Conservation (phyloP, 2,797 vertebrate species). For the Sparus aurata region DNA sequence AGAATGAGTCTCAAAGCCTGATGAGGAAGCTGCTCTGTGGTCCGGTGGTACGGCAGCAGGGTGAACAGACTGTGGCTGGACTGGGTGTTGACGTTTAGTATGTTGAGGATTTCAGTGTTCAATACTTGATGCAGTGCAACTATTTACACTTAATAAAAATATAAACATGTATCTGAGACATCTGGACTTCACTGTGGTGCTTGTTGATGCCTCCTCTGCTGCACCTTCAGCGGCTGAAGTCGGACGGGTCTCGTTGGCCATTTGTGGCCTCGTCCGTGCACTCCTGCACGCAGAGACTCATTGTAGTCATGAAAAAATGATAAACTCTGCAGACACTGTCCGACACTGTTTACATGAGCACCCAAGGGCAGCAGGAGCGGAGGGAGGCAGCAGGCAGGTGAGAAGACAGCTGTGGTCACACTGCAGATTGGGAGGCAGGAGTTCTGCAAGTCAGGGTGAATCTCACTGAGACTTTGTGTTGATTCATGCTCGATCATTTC, state of each 20-base stretch:
- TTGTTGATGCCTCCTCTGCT: slow-evolving; percentile 42
- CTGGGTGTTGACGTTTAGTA: too few relatives aligned
- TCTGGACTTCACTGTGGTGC: slow-evolving; percentile 35
- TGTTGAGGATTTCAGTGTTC: not conserved
- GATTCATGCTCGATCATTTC: slow-evolving; percentile 28
- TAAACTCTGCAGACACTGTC: slow-evolving; percentile 7
- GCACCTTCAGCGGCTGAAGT: slow-evolving; percentile 54
- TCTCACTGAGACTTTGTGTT: slow-evolving; percentile 10
- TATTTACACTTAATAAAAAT: not conserved
- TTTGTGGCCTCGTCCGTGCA: slow-evolving; percentile 19
- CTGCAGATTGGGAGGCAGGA: slow-evolving; percentile 34
- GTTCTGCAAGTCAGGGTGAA: not conserved
- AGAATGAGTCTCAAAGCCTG: too few relatives aligned
- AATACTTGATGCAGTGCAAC: not conserved
- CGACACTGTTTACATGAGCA: not conserved
- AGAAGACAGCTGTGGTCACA: slow-evolving; percentile 41
- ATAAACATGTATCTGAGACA: not conserved
- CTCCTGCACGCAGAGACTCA: not conserved
- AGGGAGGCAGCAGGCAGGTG: slow-evolving; percentile 52
- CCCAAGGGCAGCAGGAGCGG: slow-evolving; percentile 52
- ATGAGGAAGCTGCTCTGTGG: too few relatives aligned
- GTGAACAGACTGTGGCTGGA: too few relatives aligned
- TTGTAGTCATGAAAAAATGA: not conserved
- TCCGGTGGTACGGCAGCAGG: too few relatives aligned
- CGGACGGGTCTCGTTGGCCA: slow-evolving; percentile 35